Evolutionary conservation across 1,140 invertebrate species (phyloP), one percentile per base, ranked within the genome.

Genomic region (Geopemphigus sp.): DNA sequence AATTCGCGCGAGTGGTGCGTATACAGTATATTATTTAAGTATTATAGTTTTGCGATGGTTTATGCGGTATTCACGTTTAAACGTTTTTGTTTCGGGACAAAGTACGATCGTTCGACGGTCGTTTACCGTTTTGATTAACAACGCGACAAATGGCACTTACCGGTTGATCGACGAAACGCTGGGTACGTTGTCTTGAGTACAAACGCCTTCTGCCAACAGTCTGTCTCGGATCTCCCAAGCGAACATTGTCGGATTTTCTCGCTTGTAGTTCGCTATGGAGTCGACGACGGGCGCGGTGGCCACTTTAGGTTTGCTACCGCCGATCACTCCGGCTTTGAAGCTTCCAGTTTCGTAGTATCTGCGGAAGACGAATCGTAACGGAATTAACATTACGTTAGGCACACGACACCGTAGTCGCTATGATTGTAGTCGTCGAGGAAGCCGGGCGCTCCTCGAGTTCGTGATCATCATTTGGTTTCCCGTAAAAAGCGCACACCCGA

Each of bases 231-330:
- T 99, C 87, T 99, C 98, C 98, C 98, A 99, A 4, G 98, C 98
- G 86, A 99, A 99, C 97, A 99, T 99, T 22, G 97, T 99, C 0
- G 98, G 98, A 87, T 99, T 99, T 86, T 98, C 96, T 81, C 95
- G 89, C 86, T 99, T 99, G 89, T 99, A 99, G 82, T 95, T 94
- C 1, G 96, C 95, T 82, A 99, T 99, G 59, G 97, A 96, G 85
- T 99, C 95, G 39, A 99, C 98, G 15, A 99, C 98, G 64, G 95
- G 94, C 0, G 97, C 97, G 1, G 98, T 99, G 5, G 98, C 98
- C 45, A 99, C 98, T 87, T 99, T 99, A 12, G 98, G 98, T 87
- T 99, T 99, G 39, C 95, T 98, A 22, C 98, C 98, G 4, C 98
- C 98, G 84, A 99, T 99, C 53, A 99, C 97, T 10, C 97, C 97